Base-by-base conservation (phyloP, 2,888 invertebrate genomes). In the Chaitophorus viminalis region DNA sequence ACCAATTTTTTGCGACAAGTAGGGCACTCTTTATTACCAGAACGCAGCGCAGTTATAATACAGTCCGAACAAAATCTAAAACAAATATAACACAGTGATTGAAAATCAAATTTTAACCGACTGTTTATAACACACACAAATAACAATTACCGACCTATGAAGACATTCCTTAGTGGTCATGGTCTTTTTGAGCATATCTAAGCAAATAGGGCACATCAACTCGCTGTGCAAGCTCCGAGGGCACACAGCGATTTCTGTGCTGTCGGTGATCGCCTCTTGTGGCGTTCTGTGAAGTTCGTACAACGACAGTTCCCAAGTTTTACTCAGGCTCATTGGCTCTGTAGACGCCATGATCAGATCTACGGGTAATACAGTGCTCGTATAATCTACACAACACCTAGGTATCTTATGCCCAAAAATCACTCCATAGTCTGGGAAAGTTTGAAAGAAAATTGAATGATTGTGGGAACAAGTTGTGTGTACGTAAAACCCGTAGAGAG, bases 91-190 rank as follows among this genome's bases (percentile, higher is more conserved):
- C 46, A 46, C 14, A 29, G 25, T 21, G 76, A 65, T 17, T 25
- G 3, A n/a, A 14, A 25, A 74, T 21, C 33, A n/a, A 74, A 33
- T 25, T 54, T 31, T 1, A 72, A 72, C 1, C 33, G 0, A 54
- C 5, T n/a, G 31, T 25, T 72, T 21, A 2, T 29, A 0, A 46
- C 1, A 1, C 0, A 14, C 8, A 14, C 6, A 14, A 46, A 60
- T 21, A 60, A 21, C 4, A 70, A 70, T 29, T 52, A 82, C 46
- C 1, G 46, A 84, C 89, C 99, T 95, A 92, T 99, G 99, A 89
- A 99, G 94, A 92, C 99, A 99, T 93, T 99, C 99, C 92, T 99
- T 99, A 17, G 99, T 99, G 29, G 99, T 99, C 99, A 99, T 99
- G 0, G 99, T 99, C 91, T 97, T 98, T 92, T 99, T 99, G 90